Percentiles rank a stretch among this genome's conserved stretches.
These are phyloP conservation scores for Argyrosomus regius DNA, from an alignment of 2,797 vertebrate species.

Conservation along the genomic window DNA sequence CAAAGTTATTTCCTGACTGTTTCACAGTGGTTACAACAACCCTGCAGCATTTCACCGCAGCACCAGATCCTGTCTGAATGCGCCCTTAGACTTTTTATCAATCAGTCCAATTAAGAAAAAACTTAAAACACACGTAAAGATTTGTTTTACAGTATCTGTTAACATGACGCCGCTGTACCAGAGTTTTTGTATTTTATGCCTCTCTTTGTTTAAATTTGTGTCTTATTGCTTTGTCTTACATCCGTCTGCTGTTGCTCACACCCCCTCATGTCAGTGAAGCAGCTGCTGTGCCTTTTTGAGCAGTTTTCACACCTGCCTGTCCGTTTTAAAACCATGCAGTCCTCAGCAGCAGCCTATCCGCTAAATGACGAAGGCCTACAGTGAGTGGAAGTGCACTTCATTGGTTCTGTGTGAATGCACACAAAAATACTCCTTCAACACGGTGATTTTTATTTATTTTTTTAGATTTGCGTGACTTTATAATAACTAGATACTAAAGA, in stretches of 20 bases:
- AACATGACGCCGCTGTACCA: background rate
- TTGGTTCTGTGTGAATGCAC: conserved; percentile 16
- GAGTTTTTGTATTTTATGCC: background rate
- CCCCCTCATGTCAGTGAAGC: conserved; percentile 34
- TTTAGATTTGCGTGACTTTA: background rate
- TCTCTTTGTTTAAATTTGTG: background rate
- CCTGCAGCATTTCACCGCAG: too few relatives aligned
- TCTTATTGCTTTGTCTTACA: conserved; percentile 2
- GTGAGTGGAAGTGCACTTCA: conserved; percentile 28
- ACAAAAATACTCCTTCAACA: background rate
- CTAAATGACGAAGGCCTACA: conserved; percentile 18
- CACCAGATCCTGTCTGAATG: too few relatives aligned
- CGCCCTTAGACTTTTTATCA: background rate
- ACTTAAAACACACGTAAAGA: background rate
- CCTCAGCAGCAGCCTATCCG: conserved; percentile 18
- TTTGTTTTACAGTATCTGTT: background rate
- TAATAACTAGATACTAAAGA: conserved; percentile 14
- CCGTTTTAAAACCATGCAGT: background rate
- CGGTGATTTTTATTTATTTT: background rate
- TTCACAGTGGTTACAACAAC: too few relatives aligned
- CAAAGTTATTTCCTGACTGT: too few relatives aligned
- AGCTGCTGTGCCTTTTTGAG: conserved; percentile 78
- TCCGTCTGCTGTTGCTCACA: conserved; percentile 22
- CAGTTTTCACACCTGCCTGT: conserved; percentile 21
- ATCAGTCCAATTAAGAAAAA: background rate